Percentiles rank a stretch among this genome's conserved stretches.
Evolutionary conservation across 1,140 invertebrate species (phyloP).

Genomic region (Drosophila parabipectinata): DNA sequence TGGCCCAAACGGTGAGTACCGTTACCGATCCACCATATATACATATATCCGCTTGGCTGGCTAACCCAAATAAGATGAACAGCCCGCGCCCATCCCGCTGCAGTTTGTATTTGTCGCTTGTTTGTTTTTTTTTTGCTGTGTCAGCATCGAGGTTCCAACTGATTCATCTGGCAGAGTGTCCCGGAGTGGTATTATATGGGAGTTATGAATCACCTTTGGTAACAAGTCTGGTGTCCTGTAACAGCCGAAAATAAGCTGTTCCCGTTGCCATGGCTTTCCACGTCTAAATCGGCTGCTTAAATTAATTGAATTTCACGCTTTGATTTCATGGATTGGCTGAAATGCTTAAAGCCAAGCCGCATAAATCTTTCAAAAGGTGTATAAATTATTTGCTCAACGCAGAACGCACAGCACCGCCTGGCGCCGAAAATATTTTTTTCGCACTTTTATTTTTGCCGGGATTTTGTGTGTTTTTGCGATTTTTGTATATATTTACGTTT

Average conservation of each 20-base stretch:
- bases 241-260: not conserved
- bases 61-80: conserved; percentile 72
- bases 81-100: conserved; percentile 30
- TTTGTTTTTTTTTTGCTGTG: conserved; percentile 58
- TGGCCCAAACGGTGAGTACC: conserved; percentile 57
- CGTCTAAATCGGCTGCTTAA: conserved; percentile 48
- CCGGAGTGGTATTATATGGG: conserved; percentile 30
- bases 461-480: conserved; percentile 3
- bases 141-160: conserved; percentile 53
- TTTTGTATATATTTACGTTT: conserved; percentile 2
- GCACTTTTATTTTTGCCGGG: conserved; percentile 32
- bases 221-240: conserved; percentile 12
- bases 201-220: conserved; percentile 57
- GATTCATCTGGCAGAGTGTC: conserved; percentile 61
- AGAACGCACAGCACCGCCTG: conserved; percentile 43
- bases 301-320: conserved; percentile 82
- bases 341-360: conserved; percentile 44
- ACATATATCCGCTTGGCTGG: conserved; percentile 60
- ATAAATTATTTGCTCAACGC: conserved; percentile 73
- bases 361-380: conserved; percentile 81
- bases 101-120: conserved; percentile 19
- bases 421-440: conserved; percentile 42
- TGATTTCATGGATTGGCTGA: conserved; percentile 60
- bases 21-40: conserved; percentile 50
- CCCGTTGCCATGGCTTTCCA: conserved; percentile 1